These are phyloP conservation scores for Myocastor coypus DNA, from an alignment of 2,113 vertebrate species.

Conservation along the genomic window DNA sequence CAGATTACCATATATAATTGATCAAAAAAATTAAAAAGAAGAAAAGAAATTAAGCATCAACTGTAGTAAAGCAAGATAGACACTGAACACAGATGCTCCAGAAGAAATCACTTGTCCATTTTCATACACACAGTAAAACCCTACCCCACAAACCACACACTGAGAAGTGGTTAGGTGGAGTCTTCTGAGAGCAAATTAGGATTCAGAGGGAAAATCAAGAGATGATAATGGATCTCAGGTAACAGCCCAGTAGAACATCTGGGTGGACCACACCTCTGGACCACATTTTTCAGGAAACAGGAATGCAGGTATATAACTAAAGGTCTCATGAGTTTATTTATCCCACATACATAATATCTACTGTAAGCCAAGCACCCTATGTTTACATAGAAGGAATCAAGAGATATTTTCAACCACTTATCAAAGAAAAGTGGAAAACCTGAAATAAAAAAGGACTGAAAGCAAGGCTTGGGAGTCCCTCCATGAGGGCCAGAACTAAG, in stretches of 20 bases:
- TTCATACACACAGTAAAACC: background rate
- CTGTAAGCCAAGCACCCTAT: background rate
- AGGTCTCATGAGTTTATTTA: constrained; percentile 14
- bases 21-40: too few relatives aligned
- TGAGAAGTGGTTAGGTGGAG: background rate
- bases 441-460: constrained; percentile 32
- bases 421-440: constrained; percentile 16
- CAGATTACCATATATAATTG: too few relatives aligned
- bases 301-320: background rate
- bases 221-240: background rate
- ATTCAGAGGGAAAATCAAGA: background rate
- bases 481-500: background rate
- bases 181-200: background rate
- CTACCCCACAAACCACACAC: background rate
- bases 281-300: background rate
- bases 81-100: background rate
- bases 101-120: constrained; percentile 27
- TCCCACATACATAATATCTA: background rate
- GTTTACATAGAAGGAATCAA: constrained; percentile 1
- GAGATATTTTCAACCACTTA: constrained; percentile 33
- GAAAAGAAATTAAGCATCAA: too few relatives aligned
- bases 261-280: background rate
- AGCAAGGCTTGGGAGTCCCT: background rate
- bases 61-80: background rate
- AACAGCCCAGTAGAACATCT: background rate